Evolutionary conservation across 2,113 vertebrate species (phyloP), one percentile per base, ranked within the genome.

Genomic region (Pangasianodon hypophthalmus): DNA sequence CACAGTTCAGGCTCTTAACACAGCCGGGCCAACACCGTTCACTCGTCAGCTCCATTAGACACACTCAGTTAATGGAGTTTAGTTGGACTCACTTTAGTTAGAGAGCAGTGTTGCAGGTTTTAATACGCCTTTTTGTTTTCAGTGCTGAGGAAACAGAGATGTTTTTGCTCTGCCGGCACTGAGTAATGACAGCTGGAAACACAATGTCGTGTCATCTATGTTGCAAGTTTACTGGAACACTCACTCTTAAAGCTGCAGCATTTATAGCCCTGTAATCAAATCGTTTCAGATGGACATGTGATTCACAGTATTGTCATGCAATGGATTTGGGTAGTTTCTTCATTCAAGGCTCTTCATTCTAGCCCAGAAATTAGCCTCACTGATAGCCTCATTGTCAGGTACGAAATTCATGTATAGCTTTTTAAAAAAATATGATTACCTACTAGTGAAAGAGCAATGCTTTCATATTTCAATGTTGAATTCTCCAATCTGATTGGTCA

Each of bases 1-100:
- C 86, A 88, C 67, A 24, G 62, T 86, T 41, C 48, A 50, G 88
- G 52, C 80, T 88, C 81, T 29, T 88, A 87, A 90, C 71, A 80
- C 58, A 89, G 54, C 54, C 44, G 29, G n/a, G 37, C 80, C 29
- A 8, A 80, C 29, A 16, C 24, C 41, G 14, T 52, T 81, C 44
- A 26, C 88, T 67, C 67, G 87, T 37, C 67, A 46, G 52, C 81
- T n/a, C 85, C 69, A 84, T 80, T 86, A 89, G 69, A 52, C 86
- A 50, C 56, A 50, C 44, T 56, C 46, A 29, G 44, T 79, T 86
- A 89, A 89, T 80, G 73, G 88, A 85, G 71, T 54, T 58, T 54
- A 19, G 21, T 79, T 54, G 41, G 41, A 77, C 81, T 56, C 32
- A 13, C 18, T 84, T 41, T 41, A 24, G 48, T 44, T 19, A 29